phyloP scores from a whole-genome alignment of 2,797 vertebrate species.

The Xiphorhynchus erythropygius region DNA sequence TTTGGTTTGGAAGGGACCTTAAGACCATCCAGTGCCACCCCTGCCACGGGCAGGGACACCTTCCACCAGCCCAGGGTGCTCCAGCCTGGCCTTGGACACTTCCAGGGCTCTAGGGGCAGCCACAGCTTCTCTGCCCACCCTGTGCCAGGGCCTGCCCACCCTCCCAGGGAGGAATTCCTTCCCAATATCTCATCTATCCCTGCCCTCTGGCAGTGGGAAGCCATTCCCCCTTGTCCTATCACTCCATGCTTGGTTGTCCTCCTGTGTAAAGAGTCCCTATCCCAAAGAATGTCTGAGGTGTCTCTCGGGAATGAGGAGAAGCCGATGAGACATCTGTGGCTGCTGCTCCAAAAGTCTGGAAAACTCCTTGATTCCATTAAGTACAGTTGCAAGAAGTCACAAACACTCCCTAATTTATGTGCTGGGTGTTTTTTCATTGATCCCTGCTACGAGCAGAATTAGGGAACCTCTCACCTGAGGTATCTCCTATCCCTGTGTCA shows the following conservation, averaged over 20 bases:
- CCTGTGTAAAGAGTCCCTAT: accelerated
- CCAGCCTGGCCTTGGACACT: background rate
- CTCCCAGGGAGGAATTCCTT: too few species aligned
- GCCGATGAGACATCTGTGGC: accelerated
- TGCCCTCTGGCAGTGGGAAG: background rate
- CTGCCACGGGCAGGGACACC: background rate
- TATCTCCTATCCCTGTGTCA: background rate
- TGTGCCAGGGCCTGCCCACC: too few species aligned
- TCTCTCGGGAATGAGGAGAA: accelerated
- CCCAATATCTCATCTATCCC: too few species aligned
- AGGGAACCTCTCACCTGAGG: accelerated
- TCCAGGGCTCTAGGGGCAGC: background rate
- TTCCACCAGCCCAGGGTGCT: accelerated
- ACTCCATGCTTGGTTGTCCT: accelerated
- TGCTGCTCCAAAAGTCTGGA: background rate
- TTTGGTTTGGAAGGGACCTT: background rate
- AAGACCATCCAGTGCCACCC: accelerated
- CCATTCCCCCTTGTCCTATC: background rate
- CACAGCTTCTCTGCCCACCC: too few species aligned
- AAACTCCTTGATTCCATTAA: background rate
- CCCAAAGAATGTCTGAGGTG: accelerated
- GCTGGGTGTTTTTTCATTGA: accelerated
- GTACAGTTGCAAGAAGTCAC: accelerated
- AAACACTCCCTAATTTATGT: accelerated
- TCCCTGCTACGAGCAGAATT: accelerated